Evolutionary conservation across 1,140 invertebrate species (phyloP).

Genomic region (Berghia stephanieae): DNA sequence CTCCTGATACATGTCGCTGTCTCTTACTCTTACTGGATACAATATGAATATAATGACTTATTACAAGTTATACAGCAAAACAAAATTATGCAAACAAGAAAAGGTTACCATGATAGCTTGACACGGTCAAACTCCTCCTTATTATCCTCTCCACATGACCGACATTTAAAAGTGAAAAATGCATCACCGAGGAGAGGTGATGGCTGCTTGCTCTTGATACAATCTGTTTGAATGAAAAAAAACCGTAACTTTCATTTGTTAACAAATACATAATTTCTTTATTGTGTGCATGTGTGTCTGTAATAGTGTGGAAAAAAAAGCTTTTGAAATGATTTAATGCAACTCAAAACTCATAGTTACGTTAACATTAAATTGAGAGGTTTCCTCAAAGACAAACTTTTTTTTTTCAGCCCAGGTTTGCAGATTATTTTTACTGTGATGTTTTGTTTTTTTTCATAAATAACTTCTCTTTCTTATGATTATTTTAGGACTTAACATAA

Average conservation of each 20-base stretch:
- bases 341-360: neutral
- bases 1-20: neutral
- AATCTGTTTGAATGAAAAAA: constrained; percentile 54
- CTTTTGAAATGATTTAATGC: neutral
- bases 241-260: neutral
- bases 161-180: constrained; percentile 79
- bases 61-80: neutral
- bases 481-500: no score
- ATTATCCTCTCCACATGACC: constrained; percentile 71
- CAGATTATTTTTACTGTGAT: no score
- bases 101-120: constrained; percentile 76
- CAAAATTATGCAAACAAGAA: neutral
- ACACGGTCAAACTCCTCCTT: constrained; percentile 72
- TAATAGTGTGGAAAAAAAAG: neutral
- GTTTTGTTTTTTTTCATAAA: no score
- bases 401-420: no score
- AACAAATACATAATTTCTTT: no score
- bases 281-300: neutral
- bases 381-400: no score
- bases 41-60: neutral
- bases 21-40: neutral
- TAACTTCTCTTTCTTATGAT: no score
- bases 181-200: constrained; percentile 78
- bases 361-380: neutral
- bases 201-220: constrained; percentile 68